A percentile compares a stretch with the other conserved stretches of the same genome.
phyloP scores from a whole-genome alignment of 1,140 invertebrate species.

The Ladona fulva region DNA sequence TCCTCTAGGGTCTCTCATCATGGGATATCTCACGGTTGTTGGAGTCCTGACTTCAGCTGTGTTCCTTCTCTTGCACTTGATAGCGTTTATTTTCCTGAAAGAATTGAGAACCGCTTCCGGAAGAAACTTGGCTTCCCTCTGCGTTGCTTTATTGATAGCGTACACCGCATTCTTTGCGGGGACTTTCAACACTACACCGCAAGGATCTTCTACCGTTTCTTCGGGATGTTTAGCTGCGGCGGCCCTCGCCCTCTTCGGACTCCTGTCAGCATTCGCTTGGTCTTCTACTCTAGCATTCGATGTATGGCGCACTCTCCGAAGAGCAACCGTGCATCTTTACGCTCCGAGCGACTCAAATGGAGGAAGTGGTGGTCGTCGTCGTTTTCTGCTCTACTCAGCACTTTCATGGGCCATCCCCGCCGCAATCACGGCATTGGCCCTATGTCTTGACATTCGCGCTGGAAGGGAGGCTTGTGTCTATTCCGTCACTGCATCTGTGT shows the following conservation, averaged over 20 bases:
- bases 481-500: not conserved
- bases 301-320: slow-evolving; percentile 42
- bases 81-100: slow-evolving; percentile 37
- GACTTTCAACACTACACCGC: slow-evolving; percentile 24
- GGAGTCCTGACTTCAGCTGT: slow-evolving; percentile 40
- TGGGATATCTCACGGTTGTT: slow-evolving; percentile 38
- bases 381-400: not conserved
- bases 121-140: slow-evolving; percentile 43
- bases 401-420: not conserved
- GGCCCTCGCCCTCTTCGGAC: slow-evolving; percentile 22
- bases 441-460: not conserved
- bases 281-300: slow-evolving; percentile 51
- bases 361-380: slow-evolving; percentile 20
- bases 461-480: not conserved
- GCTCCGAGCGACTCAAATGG: not conserved
- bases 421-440: not conserved
- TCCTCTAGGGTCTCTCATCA: slow-evolving; percentile 20
- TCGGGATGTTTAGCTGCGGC: slow-evolving; percentile 36
- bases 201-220: slow-evolving; percentile 35
- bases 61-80: slow-evolving; percentile 40
- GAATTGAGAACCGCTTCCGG: slow-evolving; percentile 44
- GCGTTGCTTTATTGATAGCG: slow-evolving; percentile 37
- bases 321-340: slow-evolving; percentile 40
- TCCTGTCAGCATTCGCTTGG: slow-evolving; percentile 49
- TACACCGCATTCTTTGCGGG: slow-evolving; percentile 40